Conservation (phyloP, 2,797 vertebrate genomes). For the Avahi laniger region DNA sequence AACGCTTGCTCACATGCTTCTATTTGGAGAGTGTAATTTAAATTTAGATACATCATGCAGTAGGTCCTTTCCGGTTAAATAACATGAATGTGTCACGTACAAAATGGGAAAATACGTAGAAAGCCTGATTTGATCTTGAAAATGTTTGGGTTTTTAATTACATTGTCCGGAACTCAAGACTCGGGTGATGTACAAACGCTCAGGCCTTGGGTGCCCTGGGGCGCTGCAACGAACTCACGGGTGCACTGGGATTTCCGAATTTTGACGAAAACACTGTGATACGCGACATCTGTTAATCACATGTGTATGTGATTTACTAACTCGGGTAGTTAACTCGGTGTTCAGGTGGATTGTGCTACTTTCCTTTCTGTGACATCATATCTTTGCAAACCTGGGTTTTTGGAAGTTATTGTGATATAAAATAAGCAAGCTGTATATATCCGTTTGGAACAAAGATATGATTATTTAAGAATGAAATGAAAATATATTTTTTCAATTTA, state of each 20-base stretch:
- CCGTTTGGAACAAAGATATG: neutral
- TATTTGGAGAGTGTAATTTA: neutral
- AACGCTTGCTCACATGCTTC: slow-evolving; percentile 4
- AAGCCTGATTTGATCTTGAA: neutral
- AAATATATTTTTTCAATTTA: neutral
- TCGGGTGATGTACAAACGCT: neutral
- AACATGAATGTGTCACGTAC: neutral
- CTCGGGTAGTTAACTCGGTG: accelerated
- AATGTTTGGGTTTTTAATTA: neutral
- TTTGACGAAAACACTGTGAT: neutral
- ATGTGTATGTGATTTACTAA: neutral
- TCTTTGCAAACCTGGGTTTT: neutral
- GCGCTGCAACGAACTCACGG: too few species aligned
- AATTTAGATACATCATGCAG: neutral
- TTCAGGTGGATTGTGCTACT: accelerated
- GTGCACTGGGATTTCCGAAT: neutral
- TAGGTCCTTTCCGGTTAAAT: neutral
- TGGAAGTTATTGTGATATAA: neutral
- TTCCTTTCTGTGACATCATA: neutral
- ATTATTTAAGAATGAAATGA: neutral
- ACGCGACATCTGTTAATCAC: too few species aligned
- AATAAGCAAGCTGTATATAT: neutral
- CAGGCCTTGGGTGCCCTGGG: neutral
- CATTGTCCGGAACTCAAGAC: neutral
- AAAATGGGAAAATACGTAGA: neutral